Evolutionary conservation across 2,888 invertebrate genomes (phyloP).

Genomic region (Cataglyphis cursor): DNA sequence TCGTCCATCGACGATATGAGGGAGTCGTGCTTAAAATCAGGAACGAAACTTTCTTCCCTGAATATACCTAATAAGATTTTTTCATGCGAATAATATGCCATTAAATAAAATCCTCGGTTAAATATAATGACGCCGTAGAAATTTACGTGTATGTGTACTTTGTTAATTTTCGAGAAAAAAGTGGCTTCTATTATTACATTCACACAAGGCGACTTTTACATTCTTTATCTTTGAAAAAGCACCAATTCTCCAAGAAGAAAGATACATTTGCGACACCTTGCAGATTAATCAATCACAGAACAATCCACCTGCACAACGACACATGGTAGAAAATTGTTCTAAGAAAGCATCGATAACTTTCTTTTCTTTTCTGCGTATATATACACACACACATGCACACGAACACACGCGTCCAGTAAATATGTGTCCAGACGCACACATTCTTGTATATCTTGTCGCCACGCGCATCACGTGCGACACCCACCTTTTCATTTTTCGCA

Average conservation of each 20-base stretch:
- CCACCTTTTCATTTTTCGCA: conserved; percentile 55
- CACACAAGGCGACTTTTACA: neutral
- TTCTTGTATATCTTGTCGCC: conserved; percentile 48
- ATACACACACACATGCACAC: neutral
- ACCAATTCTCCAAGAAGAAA: neutral
- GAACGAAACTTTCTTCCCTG: neutral
- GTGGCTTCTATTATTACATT: conserved; percentile 1
- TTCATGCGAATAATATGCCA: neutral
- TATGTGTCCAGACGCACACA: conserved; percentile 1
- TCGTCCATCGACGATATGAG: conserved; percentile 4
- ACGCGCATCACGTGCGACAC: conserved; percentile 62
- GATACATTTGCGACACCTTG: neutral
- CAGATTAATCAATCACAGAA: conserved; percentile 10
- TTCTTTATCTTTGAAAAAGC: neutral
- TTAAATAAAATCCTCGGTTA: conserved; percentile 3
- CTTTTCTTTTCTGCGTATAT: neutral
- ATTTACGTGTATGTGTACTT: neutral
- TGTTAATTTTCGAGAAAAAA: neutral
- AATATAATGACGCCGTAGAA: neutral
- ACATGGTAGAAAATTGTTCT: conserved; percentile 48
- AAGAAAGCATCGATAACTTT: conserved; percentile 59
- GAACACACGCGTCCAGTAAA: neutral
- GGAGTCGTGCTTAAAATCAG: conserved; percentile 25
- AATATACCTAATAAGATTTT: neutral
- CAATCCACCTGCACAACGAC: neutral